Evolutionary conservation across 2,797 vertebrate species (phyloP).

Genomic region (Morelia viridis): DNA sequence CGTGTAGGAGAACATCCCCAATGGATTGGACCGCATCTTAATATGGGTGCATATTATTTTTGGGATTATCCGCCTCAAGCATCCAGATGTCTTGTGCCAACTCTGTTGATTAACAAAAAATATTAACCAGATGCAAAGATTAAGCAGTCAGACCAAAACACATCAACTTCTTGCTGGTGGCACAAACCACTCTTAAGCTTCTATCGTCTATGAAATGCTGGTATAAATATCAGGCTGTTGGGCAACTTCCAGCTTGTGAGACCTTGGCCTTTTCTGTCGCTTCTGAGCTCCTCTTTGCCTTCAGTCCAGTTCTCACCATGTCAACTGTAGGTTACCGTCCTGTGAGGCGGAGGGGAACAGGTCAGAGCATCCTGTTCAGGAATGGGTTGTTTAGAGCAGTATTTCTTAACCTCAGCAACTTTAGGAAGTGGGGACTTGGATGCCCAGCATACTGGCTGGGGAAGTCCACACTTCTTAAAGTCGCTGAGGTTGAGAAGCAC

Average conservation of each 20-base stretch:
- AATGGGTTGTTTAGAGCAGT: background rate
- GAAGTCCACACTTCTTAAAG: background rate
- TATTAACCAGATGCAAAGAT: background rate
- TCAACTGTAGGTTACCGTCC: background rate
- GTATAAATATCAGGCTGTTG: background rate
- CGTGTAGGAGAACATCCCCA: too few relatives aligned
- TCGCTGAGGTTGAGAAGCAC: background rate
- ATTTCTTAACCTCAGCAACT: background rate
- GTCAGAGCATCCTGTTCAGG: too few relatives aligned
- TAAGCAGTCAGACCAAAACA: background rate
- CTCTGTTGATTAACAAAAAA: background rate
- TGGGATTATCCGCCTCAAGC: background rate
- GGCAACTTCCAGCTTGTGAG: background rate
- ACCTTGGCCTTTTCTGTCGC: too few relatives aligned
- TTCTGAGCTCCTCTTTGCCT: background rate
- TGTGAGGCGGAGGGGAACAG: background rate
- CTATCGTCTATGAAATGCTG: fast-evolving
- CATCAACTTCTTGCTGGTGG: fast-evolving
- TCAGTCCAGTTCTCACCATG: background rate
- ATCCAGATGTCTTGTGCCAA: background rate
- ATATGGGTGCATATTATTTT: fast-evolving
- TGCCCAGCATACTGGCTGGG: too few relatives aligned
- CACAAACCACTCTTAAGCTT: background rate
- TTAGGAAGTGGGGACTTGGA: background rate
- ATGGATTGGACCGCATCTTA: background rate